Evolutionary conservation across 2,888 invertebrate genomes (phyloP), one percentile per base, ranked within the genome.

Genomic region (Pandemis corylana): DNA sequence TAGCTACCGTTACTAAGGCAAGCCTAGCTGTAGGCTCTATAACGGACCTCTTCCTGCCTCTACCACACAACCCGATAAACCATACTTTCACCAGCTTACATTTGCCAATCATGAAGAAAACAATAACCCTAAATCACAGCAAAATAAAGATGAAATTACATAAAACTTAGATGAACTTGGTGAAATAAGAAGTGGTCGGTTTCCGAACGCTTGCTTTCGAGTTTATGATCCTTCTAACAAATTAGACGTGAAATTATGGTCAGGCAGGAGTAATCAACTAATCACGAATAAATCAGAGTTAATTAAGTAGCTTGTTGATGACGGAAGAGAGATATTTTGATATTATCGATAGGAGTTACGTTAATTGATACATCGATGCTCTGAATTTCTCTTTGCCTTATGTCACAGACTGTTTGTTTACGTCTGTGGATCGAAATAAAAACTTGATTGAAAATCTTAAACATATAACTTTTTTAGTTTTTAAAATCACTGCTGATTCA

Each of bases 1-100:
- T 61, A 74, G 75, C 82, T 85, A 87, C 87, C 88, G 88, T 88
- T 89, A 87, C 82, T 75, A 82, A 81, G 83, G 80, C 82, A 78
- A 77, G 81, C 81, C 82, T 83, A 86, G 84, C 85, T 85, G 85
- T 84, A 59, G 76, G 76, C 83, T 81, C 80, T 79, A 81, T 90
- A 90, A 90, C 89, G 87, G 89, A 77, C 75, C 78, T 77, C 79
- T 87, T 85, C 87, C 78, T 79, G 77, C 77, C 72, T 70, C 74
- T 73, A 69, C 78, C 74, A 78, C 78, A 74, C 65, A 75, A 68
- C 77, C 76, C 75, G 77, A 78, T 77, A 80, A 83, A 79, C 77
- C 76, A 79, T 79, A 80, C 68, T 67, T 69, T 56, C 61, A 74
- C 56, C 65, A 76, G 56, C 81, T 72, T 77, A 76, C 53, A 78